Evolutionary conservation across 2,797 vertebrate genomes (phyloP).

Genomic region (Hemibagrus guttatus): DNA sequence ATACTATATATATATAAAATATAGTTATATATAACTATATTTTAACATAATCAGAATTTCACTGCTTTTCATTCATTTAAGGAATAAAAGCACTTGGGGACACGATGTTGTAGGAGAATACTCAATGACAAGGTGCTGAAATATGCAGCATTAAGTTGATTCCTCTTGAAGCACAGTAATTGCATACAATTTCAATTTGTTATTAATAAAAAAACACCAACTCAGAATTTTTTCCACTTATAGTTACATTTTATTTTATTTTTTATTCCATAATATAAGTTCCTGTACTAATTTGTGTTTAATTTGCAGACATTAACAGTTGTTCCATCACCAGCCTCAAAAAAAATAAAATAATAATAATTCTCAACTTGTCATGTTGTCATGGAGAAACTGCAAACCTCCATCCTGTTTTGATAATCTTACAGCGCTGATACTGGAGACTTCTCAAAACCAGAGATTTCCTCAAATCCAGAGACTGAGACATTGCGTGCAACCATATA

Average conservation of each 20-base stretch:
- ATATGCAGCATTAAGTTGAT: neutral
- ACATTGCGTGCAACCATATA: neutral
- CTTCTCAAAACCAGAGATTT: neutral
- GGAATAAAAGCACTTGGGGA: neutral
- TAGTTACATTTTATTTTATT: neutral
- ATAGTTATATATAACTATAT: too few relatives aligned
- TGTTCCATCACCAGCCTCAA: neutral
- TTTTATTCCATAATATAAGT: neutral
- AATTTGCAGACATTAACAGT: neutral
- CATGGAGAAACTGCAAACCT: neutral
- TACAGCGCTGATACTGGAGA: neutral
- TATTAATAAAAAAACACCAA: neutral
- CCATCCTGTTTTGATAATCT: neutral
- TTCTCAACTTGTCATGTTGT: neutral
- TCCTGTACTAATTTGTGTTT: neutral
- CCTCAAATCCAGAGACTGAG: neutral
- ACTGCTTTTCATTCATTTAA: neutral
- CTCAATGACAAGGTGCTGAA: neutral
- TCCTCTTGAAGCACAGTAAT: neutral
- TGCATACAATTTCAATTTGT: neutral
- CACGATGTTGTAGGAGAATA: neutral
- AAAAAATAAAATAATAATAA: neutral
- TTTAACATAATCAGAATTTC: neutral
- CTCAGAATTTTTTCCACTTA: neutral
- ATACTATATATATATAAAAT: too few relatives aligned